Base-by-base conservation (phyloP, 2,797 vertebrate genomes). In the Chaetodon trifasciatus region DNA sequence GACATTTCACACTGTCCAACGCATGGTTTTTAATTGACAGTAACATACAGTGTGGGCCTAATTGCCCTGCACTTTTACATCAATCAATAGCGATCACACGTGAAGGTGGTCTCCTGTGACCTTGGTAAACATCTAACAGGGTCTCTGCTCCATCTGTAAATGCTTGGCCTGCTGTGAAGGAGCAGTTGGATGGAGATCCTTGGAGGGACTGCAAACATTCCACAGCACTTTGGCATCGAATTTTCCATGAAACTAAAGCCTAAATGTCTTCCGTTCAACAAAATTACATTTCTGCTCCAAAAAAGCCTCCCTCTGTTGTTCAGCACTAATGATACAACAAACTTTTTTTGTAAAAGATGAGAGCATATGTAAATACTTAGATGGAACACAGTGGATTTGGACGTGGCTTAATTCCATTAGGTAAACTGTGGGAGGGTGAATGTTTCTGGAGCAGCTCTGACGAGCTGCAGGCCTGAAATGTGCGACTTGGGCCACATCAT, bases 281-380 rank as follows among this genome's bases (percentile, higher is more conserved):
- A 84, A 93, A 92, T 92, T 87, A 92, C 84, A 88, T 82, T 87
- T 90, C 87, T 78, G 21, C 84, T 85, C 84, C 55, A 71, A 81
- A 89, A 91, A 92, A 78, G 28, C 69, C 82, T 84, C 71, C 77
- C 79, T 61, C 70, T 86, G 83, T 91, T 89, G 86, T 93, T 88
- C 82, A 81, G 83, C 74, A 75, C 88, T 86, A 88, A 93, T 79
- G 78, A 87, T 79, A 89, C 86, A 92, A 88, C 84, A 89, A 50
- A 67, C 60, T 78, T 78, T 86, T 86, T 60, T 53, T 12, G 11
- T 23, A 64, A 84, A 76, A 88, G 84, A 89, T 64, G 70, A 78
- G 82, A 72, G 83, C 92, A 93, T 87, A 62, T 95, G 93, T 93
- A 91, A 94, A 93, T 92, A 87, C 90, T 95, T 92, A 90, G 78